Percentiles rank a stretch among this genome's conserved stretches.
Evolutionary conservation across 1,140 invertebrate genomes (phyloP).

Genomic region (Tigriopus japonicus): DNA sequence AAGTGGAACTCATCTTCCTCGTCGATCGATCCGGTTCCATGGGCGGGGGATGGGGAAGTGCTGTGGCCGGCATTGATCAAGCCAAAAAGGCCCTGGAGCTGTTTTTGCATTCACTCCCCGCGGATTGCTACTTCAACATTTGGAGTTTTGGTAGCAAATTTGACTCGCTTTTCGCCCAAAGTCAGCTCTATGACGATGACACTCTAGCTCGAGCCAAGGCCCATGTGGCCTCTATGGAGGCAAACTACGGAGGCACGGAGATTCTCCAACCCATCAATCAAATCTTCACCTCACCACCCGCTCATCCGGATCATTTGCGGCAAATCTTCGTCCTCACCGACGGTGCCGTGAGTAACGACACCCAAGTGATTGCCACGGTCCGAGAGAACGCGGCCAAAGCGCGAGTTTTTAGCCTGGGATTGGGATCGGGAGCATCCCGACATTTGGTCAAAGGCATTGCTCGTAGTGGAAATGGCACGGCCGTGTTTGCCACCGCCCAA

Average conservation of each 20-base stretch:
- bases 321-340: slow-evolving; percentile 26
- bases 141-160: slow-evolving; percentile 19
- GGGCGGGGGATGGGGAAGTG: slow-evolving; percentile 15
- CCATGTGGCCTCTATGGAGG: slow-evolving; percentile 16
- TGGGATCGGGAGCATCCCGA: slow-evolving; percentile 22
- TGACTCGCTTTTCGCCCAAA: slow-evolving; percentile 18
- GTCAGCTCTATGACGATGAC: slow-evolving; percentile 18
- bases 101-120: slow-evolving; percentile 20
- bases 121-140: slow-evolving; percentile 20
- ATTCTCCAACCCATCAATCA: slow-evolving; percentile 23
- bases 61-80: slow-evolving; percentile 18
- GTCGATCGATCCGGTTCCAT: slow-evolving; percentile 24
- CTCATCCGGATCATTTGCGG: slow-evolving; percentile 20
- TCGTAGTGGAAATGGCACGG: slow-evolving; percentile 22
- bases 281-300: slow-evolving; percentile 19
- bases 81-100: slow-evolving; percentile 23
- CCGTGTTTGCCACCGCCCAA: slow-evolving; percentile 22
- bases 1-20: slow-evolving; percentile 22
- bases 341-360: slow-evolving; percentile 23
- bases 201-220: slow-evolving; percentile 10
- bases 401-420: slow-evolving; percentile 24
- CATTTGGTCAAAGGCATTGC: slow-evolving; percentile 25
- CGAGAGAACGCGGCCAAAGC: slow-evolving; percentile 18
- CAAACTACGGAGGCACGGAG: slow-evolving; percentile 26
- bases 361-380: slow-evolving; percentile 21